phyloP scores from a whole-genome alignment of 2,888 invertebrate genomes.

The Lumbricus terrestris region DNA sequence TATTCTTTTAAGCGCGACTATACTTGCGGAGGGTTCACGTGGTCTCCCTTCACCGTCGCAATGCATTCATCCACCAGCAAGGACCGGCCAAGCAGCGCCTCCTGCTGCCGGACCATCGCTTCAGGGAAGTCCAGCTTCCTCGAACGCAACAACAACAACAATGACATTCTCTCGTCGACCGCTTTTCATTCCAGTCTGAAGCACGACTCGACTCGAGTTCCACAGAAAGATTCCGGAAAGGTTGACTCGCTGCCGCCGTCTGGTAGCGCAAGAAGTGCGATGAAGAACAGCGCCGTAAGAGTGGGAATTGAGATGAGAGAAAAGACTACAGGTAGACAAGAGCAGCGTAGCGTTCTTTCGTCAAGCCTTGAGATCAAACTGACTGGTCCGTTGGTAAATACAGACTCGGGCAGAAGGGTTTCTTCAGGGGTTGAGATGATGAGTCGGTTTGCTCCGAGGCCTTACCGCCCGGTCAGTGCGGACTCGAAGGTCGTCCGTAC shows the following conservation, averaged over 20 bases:
- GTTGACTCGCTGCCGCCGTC: neutral
- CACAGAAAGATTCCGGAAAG: neutral
- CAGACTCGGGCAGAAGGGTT: neutral
- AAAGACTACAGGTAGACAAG: neutral
- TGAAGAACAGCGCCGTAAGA: neutral
- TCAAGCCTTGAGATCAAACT: neutral
- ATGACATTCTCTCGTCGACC: neutral
- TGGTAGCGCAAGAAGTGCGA: neutral
- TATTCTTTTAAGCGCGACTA: neutral
- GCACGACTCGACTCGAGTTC: neutral
- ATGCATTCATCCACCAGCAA: neutral
- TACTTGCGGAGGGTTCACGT: neutral
- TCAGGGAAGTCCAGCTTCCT: neutral
- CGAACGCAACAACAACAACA: neutral
- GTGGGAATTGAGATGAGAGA: neutral
- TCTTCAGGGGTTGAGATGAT: conserved; percentile 10
- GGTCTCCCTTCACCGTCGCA: neutral
- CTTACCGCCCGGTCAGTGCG: neutral
- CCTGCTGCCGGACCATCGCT: neutral
- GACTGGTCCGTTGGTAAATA: neutral
- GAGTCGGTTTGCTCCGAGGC: conserved; percentile 16
- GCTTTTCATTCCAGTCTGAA: neutral
- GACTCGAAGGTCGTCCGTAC: neutral
- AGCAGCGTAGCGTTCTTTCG: neutral
- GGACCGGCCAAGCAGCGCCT: neutral